Evolutionary conservation across 2,888 invertebrate genomes (phyloP), one percentile per base, ranked within the genome.

Genomic region (Leptothorax acervorum): DNA sequence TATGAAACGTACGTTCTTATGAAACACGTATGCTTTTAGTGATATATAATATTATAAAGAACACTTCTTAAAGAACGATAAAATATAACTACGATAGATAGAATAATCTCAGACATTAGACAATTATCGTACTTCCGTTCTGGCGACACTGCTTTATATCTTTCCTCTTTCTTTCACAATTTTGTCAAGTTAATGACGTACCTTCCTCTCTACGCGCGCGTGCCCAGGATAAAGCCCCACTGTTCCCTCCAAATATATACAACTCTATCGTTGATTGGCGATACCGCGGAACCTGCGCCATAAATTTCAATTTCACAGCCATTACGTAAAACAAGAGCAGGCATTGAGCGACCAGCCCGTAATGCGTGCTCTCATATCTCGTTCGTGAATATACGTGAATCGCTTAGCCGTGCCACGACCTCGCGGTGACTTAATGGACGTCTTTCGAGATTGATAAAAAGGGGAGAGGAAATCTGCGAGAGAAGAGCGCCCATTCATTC

Each of bases 391-490:
- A 68, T 63, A 55, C 66, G 85, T 62, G 74, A 73, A 73, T 74
- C 48, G 70, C 63, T 55, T 53, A 45, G 63, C 28, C 68, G 45
- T 42, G 57, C 42, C 57, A 18, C 45, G 82, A 82, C 55, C 55
- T 28, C 28, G 76, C 70, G 71, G 18, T 48, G 57, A 28, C 23
- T 91, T 90, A 89, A 89, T 75, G 89, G 84, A 70, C 87, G 86
- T 84, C 84, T 88, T 86, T 89, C 82, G 84, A 87, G 91, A 92
- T 91, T 90, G 88, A 92, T 90, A 87, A 90, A 90, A 91, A 87
- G 90, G 91, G 90, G 92, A 92, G 89, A 87, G 84, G 74, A 79
- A 84, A 53, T 48, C 48, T 57, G 66, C 57, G 62, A 65, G 74
- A 82, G 79, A 86, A 66, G 76, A 60, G 57, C 12, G 53, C 9